These are phyloP conservation scores for Zoroaster sp. DNA, from an alignment of 53 echinoderm and acorn worm species.

Conservation along the genomic window DNA sequence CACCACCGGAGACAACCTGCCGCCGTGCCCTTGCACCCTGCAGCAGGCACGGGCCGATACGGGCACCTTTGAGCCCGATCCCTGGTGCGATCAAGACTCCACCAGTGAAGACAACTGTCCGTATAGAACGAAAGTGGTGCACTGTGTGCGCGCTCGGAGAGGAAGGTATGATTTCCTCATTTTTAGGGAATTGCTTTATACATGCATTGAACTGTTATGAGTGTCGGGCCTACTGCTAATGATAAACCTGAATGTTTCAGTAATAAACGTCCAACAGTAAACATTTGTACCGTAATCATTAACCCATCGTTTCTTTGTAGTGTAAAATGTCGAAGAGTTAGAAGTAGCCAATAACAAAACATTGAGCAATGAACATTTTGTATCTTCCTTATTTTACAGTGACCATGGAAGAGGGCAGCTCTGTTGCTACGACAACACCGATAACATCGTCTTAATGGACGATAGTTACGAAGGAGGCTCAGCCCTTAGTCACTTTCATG, in stretches of 20 bases:
- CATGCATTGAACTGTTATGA: too few relatives aligned
- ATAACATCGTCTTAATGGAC: slow-evolving; percentile 65
- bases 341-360: too few relatives aligned
- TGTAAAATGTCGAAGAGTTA: too few relatives aligned
- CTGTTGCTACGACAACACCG: slow-evolving; percentile 81
- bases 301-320: too few relatives aligned
- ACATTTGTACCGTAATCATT: too few relatives aligned
- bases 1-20: slow-evolving; percentile 44
- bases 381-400: background rate
- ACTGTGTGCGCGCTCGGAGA: slow-evolving; percentile 78
- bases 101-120: slow-evolving; percentile 32
- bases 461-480: slow-evolving; percentile 78
- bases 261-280: too few relatives aligned
- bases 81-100: slow-evolving; percentile 57
- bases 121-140: slow-evolving; percentile 53
- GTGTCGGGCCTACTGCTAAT: background rate
- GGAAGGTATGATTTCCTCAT: slow-evolving; percentile 61
- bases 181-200: background rate
- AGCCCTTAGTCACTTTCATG: slow-evolving; percentile 74
- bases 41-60: slow-evolving; percentile 74
- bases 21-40: slow-evolving; percentile 78
- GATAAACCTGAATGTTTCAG: too few relatives aligned
- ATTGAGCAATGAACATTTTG: background rate
- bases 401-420: slow-evolving; percentile 74
- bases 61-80: slow-evolving; percentile 66